phyloP scores from a whole-genome alignment of 2,797 vertebrate species.

The Anabacerthia variegaticeps region DNA sequence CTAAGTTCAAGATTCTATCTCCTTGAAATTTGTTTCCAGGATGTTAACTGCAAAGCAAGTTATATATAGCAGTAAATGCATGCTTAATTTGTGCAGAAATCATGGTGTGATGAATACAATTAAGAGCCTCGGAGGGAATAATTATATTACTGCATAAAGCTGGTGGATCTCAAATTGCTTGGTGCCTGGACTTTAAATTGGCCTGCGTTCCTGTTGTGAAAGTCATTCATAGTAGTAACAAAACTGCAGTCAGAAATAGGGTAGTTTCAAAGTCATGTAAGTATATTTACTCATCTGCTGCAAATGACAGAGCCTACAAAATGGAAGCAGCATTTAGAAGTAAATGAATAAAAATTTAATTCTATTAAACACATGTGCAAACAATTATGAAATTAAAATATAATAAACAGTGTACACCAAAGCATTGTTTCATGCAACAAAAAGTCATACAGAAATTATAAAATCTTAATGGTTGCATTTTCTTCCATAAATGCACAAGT shows the following conservation, averaged over 20 bases:
- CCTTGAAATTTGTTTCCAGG: conserved; percentile 86
- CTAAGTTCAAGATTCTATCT: conserved; percentile 78
- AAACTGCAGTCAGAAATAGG: conserved; percentile 69
- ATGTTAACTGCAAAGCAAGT: conserved; percentile 85
- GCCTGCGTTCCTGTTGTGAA: conserved; percentile 83
- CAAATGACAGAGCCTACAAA: conserved; percentile 13
- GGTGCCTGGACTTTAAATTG: conserved; percentile 86
- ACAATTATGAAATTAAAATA: not conserved
- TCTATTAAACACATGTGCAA: not conserved
- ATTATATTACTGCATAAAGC: conserved; percentile 87
- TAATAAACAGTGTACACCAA: not conserved
- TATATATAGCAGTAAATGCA: conserved; percentile 87
- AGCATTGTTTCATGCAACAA: not conserved
- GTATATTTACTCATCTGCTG: conserved; percentile 42
- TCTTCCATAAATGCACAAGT: not conserved
- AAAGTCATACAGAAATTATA: not conserved
- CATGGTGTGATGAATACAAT: conserved; percentile 89
- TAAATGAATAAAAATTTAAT: not conserved
- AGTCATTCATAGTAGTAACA: conserved; percentile 78
- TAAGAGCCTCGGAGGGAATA: conserved; percentile 87
- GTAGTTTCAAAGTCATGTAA: conserved; percentile 81
- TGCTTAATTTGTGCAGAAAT: conserved; percentile 88
- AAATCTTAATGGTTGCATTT: not conserved
- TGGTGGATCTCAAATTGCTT: conserved; percentile 85
- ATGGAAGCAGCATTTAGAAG: not conserved